Conservation (phyloP, 2,888 invertebrate genomes). For the Chalcis sispes region DNA sequence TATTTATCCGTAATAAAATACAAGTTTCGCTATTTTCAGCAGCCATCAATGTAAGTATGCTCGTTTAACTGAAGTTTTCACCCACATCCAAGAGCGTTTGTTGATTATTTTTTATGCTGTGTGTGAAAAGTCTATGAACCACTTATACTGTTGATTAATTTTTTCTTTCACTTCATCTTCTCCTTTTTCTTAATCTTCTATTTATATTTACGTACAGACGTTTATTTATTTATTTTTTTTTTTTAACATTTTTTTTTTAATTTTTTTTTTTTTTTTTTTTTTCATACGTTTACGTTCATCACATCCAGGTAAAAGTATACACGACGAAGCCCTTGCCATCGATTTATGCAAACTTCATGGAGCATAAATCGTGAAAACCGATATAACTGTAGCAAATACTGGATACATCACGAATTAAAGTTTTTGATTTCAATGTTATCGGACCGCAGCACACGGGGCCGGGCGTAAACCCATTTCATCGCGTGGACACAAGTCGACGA, state of each 20-base stretch:
- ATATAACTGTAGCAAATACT: conserved; percentile 60
- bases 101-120: neutral
- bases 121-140: neutral
- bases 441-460: conserved; percentile 31
- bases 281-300: conserved; percentile 13
- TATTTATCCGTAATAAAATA: too few species aligned
- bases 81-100: neutral
- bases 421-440: conserved; percentile 24
- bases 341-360: conserved; percentile 18
- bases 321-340: conserved; percentile 18
- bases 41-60: neutral
- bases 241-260: neutral
- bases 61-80: neutral
- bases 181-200: neutral
- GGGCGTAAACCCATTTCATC: conserved; percentile 4
- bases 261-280: too few species aligned
- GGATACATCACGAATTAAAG: conserved; percentile 59
- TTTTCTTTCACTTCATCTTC: conserved; percentile 28
- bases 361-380: conserved; percentile 38
- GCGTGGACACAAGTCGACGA: neutral
- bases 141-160: neutral
- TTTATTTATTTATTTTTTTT: neutral
- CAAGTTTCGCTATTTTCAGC: too few species aligned
- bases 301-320: conserved; percentile 6
- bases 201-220: neutral